phyloP scores from a whole-genome alignment of 2,888 invertebrate genomes.

The Scelioninae gen. 1 region DNA sequence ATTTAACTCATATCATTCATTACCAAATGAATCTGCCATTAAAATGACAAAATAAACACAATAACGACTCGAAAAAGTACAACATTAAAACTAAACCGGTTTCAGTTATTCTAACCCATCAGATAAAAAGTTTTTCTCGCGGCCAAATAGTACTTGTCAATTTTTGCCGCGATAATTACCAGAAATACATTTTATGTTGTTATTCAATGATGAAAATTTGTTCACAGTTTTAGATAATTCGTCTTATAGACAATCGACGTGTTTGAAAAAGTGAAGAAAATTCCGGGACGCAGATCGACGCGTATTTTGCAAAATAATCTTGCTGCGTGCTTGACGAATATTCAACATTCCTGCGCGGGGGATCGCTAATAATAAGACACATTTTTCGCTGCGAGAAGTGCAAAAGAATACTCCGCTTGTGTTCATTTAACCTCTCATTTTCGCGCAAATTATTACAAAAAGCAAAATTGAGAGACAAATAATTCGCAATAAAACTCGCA shows the following conservation, averaged over 20 bases:
- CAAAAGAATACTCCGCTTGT: neutral
- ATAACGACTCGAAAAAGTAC: no score
- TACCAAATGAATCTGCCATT: no score
- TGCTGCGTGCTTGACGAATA: slow-evolving; percentile 17
- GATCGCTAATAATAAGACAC: slow-evolving; percentile 50
- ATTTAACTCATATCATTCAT: no score
- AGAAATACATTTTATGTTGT: no score
- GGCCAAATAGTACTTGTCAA: no score
- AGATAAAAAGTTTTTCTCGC: no score
- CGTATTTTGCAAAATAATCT: slow-evolving; percentile 48
- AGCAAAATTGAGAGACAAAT: slow-evolving; percentile 38
- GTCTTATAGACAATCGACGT: neutral
- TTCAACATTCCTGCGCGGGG: slow-evolving; percentile 31
- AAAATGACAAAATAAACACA: no score
- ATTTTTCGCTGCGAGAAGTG: slow-evolving; percentile 17
- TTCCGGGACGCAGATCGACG: slow-evolving; percentile 30
- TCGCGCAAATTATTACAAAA: slow-evolving; percentile 1
- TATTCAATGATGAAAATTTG: no score
- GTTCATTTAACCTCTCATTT: slow-evolving; percentile 4
- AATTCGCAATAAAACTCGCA: neutral
- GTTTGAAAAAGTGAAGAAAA: slow-evolving; percentile 16
- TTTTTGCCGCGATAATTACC: no score
- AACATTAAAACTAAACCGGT: no score
- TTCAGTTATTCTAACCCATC: no score
- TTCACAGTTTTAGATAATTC: neutral